Conservation (phyloP, 1,140 invertebrate genomes). For the Dryas iulia region DNA sequence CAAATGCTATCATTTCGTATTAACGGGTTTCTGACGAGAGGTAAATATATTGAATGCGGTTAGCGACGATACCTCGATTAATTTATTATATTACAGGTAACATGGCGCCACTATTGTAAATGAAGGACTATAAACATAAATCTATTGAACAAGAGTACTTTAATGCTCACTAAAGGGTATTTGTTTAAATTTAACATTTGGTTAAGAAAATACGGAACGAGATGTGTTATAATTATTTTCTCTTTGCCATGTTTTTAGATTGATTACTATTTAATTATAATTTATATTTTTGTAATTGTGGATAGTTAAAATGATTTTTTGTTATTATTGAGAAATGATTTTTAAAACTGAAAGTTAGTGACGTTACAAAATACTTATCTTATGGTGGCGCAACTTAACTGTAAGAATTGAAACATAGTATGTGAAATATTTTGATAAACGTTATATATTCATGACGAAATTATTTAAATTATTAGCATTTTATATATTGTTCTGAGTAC, state of each 20-base stretch:
- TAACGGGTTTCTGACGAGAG: slow-evolving; percentile 55
- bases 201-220: not conserved
- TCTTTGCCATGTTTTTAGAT: not conserved
- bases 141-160: not conserved
- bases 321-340: too few relatives aligned
- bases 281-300: too few relatives aligned
- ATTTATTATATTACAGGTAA: slow-evolving; percentile 22
- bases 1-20: slow-evolving; percentile 53
- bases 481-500: too few relatives aligned
- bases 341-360: too few relatives aligned
- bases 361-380: too few relatives aligned
- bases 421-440: too few relatives aligned
- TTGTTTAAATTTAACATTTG: slow-evolving; percentile 1
- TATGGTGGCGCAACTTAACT: too few relatives aligned
- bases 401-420: too few relatives aligned
- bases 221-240: not conserved
- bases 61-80: slow-evolving; percentile 33
- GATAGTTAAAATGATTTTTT: too few relatives aligned
- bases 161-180: not conserved
- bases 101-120: slow-evolving; percentile 18
- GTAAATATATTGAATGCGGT: slow-evolving; percentile 48
- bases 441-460: too few relatives aligned
- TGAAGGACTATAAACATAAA: slow-evolving; percentile 6
- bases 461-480: too few relatives aligned
- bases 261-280: not conserved